Conservation (phyloP, 2,797 vertebrate genomes). For the Cuculus canorus region DNA sequence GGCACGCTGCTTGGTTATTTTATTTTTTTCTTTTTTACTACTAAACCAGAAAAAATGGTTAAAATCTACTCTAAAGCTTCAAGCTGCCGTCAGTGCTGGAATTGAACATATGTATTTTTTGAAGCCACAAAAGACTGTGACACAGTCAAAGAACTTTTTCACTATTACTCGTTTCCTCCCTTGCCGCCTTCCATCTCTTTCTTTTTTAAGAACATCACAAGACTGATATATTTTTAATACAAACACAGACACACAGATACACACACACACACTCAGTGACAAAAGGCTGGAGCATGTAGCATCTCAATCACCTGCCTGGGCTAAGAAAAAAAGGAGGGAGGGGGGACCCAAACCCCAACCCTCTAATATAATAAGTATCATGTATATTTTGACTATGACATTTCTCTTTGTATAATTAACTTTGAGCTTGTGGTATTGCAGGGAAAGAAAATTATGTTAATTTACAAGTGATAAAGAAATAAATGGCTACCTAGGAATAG, state of each 20-base stretch:
- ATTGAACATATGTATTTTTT: slow-evolving; percentile 64
- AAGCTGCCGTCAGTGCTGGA: slow-evolving; percentile 58
- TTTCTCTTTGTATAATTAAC: slow-evolving; percentile 82
- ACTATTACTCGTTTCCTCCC: not conserved
- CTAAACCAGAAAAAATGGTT: slow-evolving; percentile 21
- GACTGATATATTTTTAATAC: slow-evolving; percentile 58
- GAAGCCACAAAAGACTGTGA: slow-evolving; percentile 53
- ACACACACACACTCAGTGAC: slow-evolving; percentile 24
- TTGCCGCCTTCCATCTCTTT: slow-evolving; percentile 19
- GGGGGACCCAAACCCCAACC: not conserved
- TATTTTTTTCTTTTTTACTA: slow-evolving; percentile 14
- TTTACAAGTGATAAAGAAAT: slow-evolving; percentile 24
- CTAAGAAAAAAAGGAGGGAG: slow-evolving; percentile 10
- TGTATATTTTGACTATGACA: slow-evolving; percentile 89
- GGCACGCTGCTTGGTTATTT: not conserved
- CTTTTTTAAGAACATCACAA: slow-evolving; percentile 55
- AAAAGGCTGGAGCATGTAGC: slow-evolving; percentile 65
- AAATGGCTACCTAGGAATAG: not conserved
- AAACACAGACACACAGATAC: not conserved
- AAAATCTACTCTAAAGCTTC: slow-evolving; percentile 64
- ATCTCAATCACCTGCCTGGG: slow-evolving; percentile 59
- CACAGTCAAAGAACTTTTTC: slow-evolving; percentile 47
- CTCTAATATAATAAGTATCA: slow-evolving; percentile 78
- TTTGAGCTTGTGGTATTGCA: slow-evolving; percentile 32
- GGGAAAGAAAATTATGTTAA: slow-evolving; percentile 16